A percentile compares a stretch with the other conserved stretches of the same genome.
Conservation (phyloP, 2,888 invertebrate species). For the Parnassius orleans region DNA sequence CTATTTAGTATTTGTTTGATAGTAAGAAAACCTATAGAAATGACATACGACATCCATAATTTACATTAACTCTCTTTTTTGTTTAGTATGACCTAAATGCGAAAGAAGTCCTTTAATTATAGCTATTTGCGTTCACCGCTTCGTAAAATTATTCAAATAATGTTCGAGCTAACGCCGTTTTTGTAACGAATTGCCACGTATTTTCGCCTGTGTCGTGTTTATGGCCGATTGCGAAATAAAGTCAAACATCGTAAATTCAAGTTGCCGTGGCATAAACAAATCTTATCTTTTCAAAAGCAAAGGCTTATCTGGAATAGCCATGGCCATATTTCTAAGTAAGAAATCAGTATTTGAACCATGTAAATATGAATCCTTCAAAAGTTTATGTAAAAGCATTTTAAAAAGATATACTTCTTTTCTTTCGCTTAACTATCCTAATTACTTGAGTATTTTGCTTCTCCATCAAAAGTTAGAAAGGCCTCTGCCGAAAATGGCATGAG, state of each 20-base stretch:
- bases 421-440: too few species aligned
- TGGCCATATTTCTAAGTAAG: conserved; percentile 33
- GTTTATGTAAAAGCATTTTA: too few species aligned
- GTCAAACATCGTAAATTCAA: conserved; percentile 61
- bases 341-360: conserved; percentile 15
- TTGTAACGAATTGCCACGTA: conserved; percentile 64
- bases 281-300: conserved; percentile 59
- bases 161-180: conserved; percentile 69
- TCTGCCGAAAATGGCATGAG: too few species aligned
- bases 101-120: conserved; percentile 65
- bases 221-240: conserved; percentile 68
- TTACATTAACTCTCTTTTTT: conserved; percentile 31
- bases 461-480: too few species aligned
- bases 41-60: too few species aligned
- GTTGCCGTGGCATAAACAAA: conserved; percentile 62
- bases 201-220: conserved; percentile 61
- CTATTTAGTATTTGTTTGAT: too few species aligned
- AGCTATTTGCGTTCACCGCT: conserved; percentile 68
- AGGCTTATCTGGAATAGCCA: conserved; percentile 55
- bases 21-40: too few species aligned
- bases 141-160: conserved; percentile 75
- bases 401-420: too few species aligned
- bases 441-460: too few species aligned
- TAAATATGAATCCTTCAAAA: not conserved
- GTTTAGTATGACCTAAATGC: conserved; percentile 49